phyloP scores from a whole-genome alignment of 2,797 vertebrate genomes.

The Syngnathus acus region DNA sequence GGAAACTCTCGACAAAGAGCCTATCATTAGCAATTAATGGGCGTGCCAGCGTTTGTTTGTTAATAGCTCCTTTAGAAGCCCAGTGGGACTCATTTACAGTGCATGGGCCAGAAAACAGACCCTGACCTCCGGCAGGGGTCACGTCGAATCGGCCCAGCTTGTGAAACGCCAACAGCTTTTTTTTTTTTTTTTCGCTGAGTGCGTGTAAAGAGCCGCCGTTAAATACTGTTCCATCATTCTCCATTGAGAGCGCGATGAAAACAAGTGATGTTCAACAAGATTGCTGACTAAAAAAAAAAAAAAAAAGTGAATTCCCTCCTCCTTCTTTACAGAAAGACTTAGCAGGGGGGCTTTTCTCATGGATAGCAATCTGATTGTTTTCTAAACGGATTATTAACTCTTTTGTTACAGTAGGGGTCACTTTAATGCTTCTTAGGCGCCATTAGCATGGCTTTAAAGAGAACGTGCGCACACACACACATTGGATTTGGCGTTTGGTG shows the following conservation, averaged over 20 bases:
- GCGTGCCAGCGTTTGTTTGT: constrained; percentile 69
- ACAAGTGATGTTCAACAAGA: constrained; percentile 72
- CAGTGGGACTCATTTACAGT: constrained; percentile 65
- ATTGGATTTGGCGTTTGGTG: constrained; percentile 64
- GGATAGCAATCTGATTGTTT: constrained; percentile 71
- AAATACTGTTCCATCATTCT: constrained; percentile 68
- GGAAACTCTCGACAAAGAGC: constrained; percentile 53
- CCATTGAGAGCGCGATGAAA: constrained; percentile 56
- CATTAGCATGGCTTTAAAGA: constrained; percentile 65
- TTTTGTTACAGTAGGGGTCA: constrained; percentile 78
- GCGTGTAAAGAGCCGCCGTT: constrained; percentile 32
- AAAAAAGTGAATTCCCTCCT: constrained; percentile 65
- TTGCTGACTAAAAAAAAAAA: constrained; percentile 59
- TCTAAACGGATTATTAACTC: constrained; percentile 82
- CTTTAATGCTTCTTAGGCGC: constrained; percentile 75
- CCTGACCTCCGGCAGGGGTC: constrained; percentile 45
- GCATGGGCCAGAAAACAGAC: constrained; percentile 51
- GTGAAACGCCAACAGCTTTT: constrained; percentile 16
- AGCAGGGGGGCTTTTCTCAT: constrained; percentile 66
- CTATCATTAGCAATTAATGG: constrained; percentile 71
- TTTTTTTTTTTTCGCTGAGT: constrained; percentile 13
- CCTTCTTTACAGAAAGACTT: constrained; percentile 71
- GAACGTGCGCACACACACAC: constrained; percentile 5
- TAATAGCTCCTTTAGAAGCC: constrained; percentile 67
- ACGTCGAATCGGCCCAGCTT: constrained; percentile 14